Conservation (phyloP, 2,113 vertebrate genomes). For the Oophaga pumilio region DNA sequence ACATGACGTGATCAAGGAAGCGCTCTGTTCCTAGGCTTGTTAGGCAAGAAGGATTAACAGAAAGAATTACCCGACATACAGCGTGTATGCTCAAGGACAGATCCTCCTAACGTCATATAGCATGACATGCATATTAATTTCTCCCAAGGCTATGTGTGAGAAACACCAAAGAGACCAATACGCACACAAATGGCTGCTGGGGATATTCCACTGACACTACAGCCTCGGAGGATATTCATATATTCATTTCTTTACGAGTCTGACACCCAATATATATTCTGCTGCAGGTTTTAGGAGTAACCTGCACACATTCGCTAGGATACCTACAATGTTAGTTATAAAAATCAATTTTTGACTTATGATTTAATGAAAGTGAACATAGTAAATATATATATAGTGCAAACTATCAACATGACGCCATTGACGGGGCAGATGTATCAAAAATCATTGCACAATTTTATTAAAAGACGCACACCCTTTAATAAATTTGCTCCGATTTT, state of each 20-base stretch:
- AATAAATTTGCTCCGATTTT: too few relatives aligned
- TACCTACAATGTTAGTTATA: too few relatives aligned
- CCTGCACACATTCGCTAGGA: background rate
- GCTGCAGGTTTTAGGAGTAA: background rate
- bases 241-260: background rate
- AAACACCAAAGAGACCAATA: background rate
- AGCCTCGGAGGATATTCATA: background rate
- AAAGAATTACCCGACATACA: background rate
- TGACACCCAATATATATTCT: background rate
- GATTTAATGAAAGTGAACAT: too few relatives aligned
- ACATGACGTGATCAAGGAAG: background rate
- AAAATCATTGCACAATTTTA: background rate
- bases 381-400: too few relatives aligned
- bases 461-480: too few relatives aligned
- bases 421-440: background rate
- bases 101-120: constrained; percentile 37
- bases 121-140: constrained; percentile 49
- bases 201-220: background rate
- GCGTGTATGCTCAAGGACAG: constrained; percentile 47
- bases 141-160: constrained; percentile 4
- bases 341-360: too few relatives aligned
- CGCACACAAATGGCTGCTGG: constrained; percentile 6
- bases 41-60: background rate
- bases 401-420: too few relatives aligned
- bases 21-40: background rate